Evolutionary conservation across 2,113 vertebrate genomes (phyloP), one percentile per base, ranked within the genome.

Genomic region (Neoarius graeffei): DNA sequence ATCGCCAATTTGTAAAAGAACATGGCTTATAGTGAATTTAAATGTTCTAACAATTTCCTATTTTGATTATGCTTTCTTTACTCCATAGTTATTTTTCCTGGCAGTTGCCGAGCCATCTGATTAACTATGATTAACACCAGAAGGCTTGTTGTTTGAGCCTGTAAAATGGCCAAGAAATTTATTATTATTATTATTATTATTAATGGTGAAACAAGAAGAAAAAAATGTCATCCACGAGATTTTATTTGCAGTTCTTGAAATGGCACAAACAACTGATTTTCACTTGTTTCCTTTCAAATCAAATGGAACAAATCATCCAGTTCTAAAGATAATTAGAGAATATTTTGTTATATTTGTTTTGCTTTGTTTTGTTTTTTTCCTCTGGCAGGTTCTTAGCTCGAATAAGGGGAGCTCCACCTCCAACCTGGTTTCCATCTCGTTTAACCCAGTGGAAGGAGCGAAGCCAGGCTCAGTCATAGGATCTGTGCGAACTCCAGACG

Each of bases 381-480:
- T 59, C 52, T 25, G 85, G 9, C 93, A 98, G 97, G 96, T 99
- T 42, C 92, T 98, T 84, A 96, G 96, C 1, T 93, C 94, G 0
- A 94, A 93, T 90, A 96, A 94, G 17, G 91, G 91, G 25, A 85
- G 94, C 13, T 89, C 95, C 0, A 92, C 93, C 30, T 91, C 95
- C 0, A 97, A 96, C 59, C 94, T 95, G 0, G 94, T 94, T 0
- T 95, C 96, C 52, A 30, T 99, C 60, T 94, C 95, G 0, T 94
- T 99, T 35, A 96, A 95, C 0, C 96, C 97, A 0, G 90, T 93
- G 0, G 98, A 99, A 88, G 97, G 97, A 17, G 88, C 97, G 74
- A 94, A 86, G 60, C 98, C 98, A 0, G 98, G 98, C 0, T 97
- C 98, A 0, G 87, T 98, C 62, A 84, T 99, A 19, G 98, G 98